Percentiles rank a stretch among this genome's conserved stretches.
phyloP scores from a whole-genome alignment of 2,113 vertebrate genomes.

The Carassius auratus region DNA sequence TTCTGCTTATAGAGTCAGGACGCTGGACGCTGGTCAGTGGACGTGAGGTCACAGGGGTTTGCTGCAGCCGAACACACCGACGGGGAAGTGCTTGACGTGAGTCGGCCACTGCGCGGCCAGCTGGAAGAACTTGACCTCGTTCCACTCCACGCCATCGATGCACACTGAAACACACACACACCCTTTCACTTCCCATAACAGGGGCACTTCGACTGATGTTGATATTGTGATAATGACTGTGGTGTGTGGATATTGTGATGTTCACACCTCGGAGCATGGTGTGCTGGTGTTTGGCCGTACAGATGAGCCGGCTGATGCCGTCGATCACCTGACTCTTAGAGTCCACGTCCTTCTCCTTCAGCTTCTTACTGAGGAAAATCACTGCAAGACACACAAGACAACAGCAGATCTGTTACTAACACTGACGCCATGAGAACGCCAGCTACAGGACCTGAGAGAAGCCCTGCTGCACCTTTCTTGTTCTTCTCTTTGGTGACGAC shows the following conservation, averaged over 20 bases:
- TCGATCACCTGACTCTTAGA: constrained; percentile 91
- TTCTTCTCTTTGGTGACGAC: constrained; percentile 94
- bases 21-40: too few species aligned
- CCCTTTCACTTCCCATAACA: too few species aligned
- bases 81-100: constrained; percentile 87
- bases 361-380: constrained; percentile 91
- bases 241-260: too few species aligned
- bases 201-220: too few species aligned
- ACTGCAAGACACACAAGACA: constrained; percentile 66
- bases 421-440: neutral
- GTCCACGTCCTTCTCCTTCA: constrained; percentile 88
- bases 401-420: neutral
- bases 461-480: constrained; percentile 75
- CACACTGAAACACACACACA: constrained; percentile 72
- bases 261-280: constrained; percentile 85
- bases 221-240: too few species aligned
- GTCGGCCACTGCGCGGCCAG: constrained; percentile 90
- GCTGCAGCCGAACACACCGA: constrained; percentile 86
- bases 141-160: constrained; percentile 89
- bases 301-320: constrained; percentile 90
- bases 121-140: constrained; percentile 91
- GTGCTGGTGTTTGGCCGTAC: constrained; percentile 91
- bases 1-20: too few species aligned
- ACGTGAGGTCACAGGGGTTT: constrained; percentile 72
- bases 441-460: neutral